Percentiles rank a stretch among this genome's conserved stretches.
Evolutionary conservation across 1,140 invertebrate species (phyloP).

Genomic region (Heliothis virescens): DNA sequence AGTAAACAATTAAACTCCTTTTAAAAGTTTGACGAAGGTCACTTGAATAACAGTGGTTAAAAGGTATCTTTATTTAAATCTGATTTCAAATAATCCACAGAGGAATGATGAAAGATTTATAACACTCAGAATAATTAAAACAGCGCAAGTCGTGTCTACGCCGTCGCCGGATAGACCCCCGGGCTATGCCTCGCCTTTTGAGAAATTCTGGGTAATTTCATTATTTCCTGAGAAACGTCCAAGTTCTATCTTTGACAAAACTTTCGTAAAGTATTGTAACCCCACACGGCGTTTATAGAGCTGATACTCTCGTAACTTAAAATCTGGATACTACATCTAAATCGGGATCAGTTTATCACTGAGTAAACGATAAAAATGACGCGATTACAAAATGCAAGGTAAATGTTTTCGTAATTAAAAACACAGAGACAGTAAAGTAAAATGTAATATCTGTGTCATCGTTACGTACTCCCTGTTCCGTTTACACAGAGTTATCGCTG

Average conservation of each 20-base stretch:
- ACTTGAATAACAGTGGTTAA: no score
- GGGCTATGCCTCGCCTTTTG: slow-evolving; percentile 6
- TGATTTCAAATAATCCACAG: not conserved
- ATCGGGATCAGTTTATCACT: not conserved
- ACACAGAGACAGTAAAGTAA: not conserved
- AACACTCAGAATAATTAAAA: slow-evolving; percentile 17
- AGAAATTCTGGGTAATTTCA: slow-evolving; percentile 13
- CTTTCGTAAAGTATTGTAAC: slow-evolving; percentile 9
- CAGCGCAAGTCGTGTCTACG: not conserved
- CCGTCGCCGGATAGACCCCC: not conserved
- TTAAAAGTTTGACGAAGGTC: no score
- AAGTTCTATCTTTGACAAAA: slow-evolving; percentile 26
- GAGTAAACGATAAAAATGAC: not conserved
- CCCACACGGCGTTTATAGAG: slow-evolving; percentile 2
- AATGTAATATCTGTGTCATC: slow-evolving; percentile 22
- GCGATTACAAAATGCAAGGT: no score
- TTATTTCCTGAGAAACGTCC: slow-evolving; percentile 6
- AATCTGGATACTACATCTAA: not conserved
- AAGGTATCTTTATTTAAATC: slow-evolving; percentile 4
- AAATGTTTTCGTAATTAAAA: not conserved
- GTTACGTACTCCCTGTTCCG: slow-evolving; percentile 35
- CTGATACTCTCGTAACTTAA: not conserved
- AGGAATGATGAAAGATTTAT: slow-evolving; percentile 24
- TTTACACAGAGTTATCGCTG: slow-evolving; percentile 24
- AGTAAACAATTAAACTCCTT: no score